These are phyloP conservation scores for Gryllus longicercus DNA, from an alignment of 2,888 invertebrate species.

Conservation along the genomic window DNA sequence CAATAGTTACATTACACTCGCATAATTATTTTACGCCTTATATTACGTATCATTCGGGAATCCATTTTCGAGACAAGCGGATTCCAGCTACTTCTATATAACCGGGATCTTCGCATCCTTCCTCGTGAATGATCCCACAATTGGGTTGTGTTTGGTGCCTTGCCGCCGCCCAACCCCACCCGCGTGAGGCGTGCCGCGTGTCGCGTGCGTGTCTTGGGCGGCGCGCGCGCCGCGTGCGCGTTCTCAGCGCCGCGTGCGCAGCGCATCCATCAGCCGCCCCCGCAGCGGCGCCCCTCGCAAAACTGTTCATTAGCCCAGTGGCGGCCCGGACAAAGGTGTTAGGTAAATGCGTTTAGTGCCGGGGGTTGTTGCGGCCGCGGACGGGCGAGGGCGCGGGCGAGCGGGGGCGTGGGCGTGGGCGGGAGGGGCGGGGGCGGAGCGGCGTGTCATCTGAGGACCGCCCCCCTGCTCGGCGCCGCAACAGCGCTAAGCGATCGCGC, in stretches of 20 bases:
- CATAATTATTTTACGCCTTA: too few relatives aligned
- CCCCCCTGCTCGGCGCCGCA: background rate
- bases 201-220: too few relatives aligned
- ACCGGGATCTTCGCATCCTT: too few relatives aligned
- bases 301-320: constrained; percentile 10
- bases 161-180: too few relatives aligned
- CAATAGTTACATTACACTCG: too few relatives aligned
- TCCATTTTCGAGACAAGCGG: too few relatives aligned
- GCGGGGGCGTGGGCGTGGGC: background rate
- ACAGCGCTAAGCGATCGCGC: background rate
- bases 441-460: background rate
- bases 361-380: constrained; percentile 17
- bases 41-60: too few relatives aligned
- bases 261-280: constrained; percentile 8
- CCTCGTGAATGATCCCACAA: too few relatives aligned
- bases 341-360: constrained; percentile 17
- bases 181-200: too few relatives aligned
- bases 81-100: too few relatives aligned
- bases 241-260: background rate
- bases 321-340: constrained; percentile 2
- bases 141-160: too few relatives aligned
- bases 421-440: background rate
- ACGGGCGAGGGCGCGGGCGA: background rate
- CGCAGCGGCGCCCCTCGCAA: constrained; percentile 17
- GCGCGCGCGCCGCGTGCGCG: background rate